These are phyloP conservation scores for Odontamblyopus rebecca DNA, from an alignment of 2,797 vertebrate genomes.

Conservation along the genomic window DNA sequence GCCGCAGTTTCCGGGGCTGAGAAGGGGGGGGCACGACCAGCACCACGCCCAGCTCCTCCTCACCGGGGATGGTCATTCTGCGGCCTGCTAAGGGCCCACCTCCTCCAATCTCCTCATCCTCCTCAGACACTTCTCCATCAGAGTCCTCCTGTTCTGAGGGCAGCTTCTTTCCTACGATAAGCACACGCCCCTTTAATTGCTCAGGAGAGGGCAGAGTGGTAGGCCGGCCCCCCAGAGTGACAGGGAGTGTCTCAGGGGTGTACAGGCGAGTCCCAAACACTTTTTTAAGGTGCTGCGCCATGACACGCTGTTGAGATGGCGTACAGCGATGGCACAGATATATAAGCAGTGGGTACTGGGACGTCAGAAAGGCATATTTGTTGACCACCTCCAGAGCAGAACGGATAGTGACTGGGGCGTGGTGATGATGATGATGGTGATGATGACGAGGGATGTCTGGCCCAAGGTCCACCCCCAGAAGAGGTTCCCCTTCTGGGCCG, in stretches of 20 bases:
- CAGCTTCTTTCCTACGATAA: slow-evolving; percentile 92
- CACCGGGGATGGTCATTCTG: slow-evolving; percentile 81
- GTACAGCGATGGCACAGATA: slow-evolving; percentile 94
- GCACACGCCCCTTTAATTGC: slow-evolving; percentile 88
- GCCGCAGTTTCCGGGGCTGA: slow-evolving; percentile 80
- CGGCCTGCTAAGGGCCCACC: slow-evolving; percentile 78
- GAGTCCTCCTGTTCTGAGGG: slow-evolving; percentile 77
- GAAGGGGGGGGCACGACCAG: slow-evolving; percentile 84
- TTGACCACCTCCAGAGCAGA: slow-evolving; percentile 92
- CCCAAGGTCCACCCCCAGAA: slow-evolving; percentile 89
- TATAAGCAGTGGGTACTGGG: slow-evolving; percentile 90
- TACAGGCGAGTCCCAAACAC: slow-evolving; percentile 89
- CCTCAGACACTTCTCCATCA: slow-evolving; percentile 95
- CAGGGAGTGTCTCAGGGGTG: slow-evolving; percentile 78
- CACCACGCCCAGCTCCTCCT: slow-evolving; percentile 80
- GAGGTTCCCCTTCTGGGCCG: slow-evolving; percentile 89
- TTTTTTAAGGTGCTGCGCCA: slow-evolving; percentile 89
- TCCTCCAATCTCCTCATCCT: slow-evolving; percentile 90
- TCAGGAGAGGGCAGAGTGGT: slow-evolving; percentile 89
- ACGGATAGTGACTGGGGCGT: slow-evolving; percentile 80
- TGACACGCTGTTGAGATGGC: slow-evolving; percentile 85
- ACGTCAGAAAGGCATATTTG: slow-evolving; percentile 91
- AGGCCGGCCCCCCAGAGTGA: slow-evolving; percentile 71
- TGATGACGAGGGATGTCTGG: slow-evolving; percentile 73
- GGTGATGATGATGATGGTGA: slow-evolving; percentile 76